Percentiles rank a stretch among this genome's conserved stretches.
Conservation (phyloP, 2,113 vertebrate species). For the Pyxicephalus adspersus region DNA sequence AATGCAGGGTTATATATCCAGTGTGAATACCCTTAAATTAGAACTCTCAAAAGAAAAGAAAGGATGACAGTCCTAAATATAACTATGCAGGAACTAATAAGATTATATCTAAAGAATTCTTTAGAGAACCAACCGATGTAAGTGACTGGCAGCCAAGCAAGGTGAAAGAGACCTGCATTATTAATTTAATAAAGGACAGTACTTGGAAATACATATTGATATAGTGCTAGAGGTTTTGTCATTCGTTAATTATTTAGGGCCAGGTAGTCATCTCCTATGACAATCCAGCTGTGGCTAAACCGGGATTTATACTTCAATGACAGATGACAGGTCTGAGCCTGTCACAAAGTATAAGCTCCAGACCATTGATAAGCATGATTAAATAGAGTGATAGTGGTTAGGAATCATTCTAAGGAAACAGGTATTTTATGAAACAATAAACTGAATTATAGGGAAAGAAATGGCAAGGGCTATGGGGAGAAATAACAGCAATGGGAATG, state of each 20-base stretch:
- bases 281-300: neutral
- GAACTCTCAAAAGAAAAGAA: no score
- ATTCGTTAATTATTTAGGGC: neutral
- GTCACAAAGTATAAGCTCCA: neutral
- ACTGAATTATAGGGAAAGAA: constrained; percentile 9
- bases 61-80: no score
- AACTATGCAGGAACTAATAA: neutral
- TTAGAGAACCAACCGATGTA: no score
- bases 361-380: neutral
- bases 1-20: no score
- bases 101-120: no score
- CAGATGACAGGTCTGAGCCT: neutral
- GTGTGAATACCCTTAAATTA: no score
- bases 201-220: neutral
- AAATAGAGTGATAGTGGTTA: constrained; percentile 1
- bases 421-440: constrained; percentile 26
- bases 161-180: no score
- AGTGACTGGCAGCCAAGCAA: no score
- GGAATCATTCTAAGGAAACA: neutral
- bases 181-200: no score
- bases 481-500: constrained; percentile 19
- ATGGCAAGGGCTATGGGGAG: neutral
- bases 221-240: neutral
- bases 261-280: no score
- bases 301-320: neutral